These are phyloP conservation scores for Gorsachius magnificus DNA, from an alignment of 2,797 vertebrate species.

Conservation along the genomic window DNA sequence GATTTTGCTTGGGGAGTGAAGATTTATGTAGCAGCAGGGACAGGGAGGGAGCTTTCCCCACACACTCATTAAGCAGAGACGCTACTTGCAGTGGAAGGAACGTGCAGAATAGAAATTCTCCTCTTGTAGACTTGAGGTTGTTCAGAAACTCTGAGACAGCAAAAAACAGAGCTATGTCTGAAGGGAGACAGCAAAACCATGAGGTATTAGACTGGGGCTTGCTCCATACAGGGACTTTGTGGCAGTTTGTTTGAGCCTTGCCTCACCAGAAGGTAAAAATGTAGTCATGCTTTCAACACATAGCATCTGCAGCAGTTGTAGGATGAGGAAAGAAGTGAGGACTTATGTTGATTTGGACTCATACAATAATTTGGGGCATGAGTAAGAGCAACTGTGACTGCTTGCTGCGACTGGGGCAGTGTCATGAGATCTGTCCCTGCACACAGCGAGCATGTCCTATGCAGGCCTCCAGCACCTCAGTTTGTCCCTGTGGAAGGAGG, in stretches of 20 bases:
- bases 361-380: background rate
- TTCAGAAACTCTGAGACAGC: background rate
- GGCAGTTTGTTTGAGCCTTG: background rate
- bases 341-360: background rate
- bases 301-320: background rate
- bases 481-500: background rate
- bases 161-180: background rate
- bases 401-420: too few species aligned
- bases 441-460: rapidly evolving
- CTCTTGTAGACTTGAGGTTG: background rate
- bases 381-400: background rate
- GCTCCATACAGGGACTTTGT: background rate
- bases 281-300: background rate
- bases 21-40: background rate
- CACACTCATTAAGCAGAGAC: background rate
- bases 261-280: background rate
- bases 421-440: rapidly evolving
- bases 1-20: background rate
- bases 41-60: background rate
- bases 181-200: background rate
- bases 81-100: background rate
- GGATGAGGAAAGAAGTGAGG: background rate
- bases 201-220: background rate
- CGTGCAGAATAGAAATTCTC: background rate
- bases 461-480: background rate